phyloP scores from a whole-genome alignment of 2,113 vertebrate genomes.

The Cathartes aura region DNA sequence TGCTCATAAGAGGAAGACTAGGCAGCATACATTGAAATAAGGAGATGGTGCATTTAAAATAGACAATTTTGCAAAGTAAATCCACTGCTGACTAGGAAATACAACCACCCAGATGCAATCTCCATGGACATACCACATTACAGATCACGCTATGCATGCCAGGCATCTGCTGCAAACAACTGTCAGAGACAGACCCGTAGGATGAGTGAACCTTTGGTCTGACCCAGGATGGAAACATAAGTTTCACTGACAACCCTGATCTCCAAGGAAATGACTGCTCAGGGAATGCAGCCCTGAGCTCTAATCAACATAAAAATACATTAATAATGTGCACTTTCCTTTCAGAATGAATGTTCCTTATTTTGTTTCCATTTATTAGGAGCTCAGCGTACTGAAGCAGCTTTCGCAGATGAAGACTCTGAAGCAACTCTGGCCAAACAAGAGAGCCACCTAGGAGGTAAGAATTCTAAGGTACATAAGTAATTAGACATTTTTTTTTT shows the following conservation, averaged over 20 bases:
- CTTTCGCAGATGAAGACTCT: not conserved
- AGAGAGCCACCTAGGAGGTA: not conserved
- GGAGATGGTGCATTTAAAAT: not conserved
- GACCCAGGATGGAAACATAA: not conserved
- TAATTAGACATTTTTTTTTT: not conserved
- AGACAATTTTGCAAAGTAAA: not conserved
- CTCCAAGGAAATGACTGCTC: not conserved
- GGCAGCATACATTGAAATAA: not conserved
- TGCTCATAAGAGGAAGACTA: not conserved
- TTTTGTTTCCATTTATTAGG: not conserved
- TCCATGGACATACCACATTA: not conserved
- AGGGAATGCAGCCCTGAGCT: not conserved
- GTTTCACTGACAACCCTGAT: not conserved
- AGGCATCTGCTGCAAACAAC: not conserved
- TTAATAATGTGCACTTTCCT: not conserved
- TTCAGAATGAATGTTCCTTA: not conserved
- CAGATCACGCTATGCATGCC: not conserved
- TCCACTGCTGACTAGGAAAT: not conserved
- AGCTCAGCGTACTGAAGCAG: not conserved
- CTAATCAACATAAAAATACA: not conserved
- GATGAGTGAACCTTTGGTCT: not conserved
- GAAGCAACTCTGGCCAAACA: not conserved
- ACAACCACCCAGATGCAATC: not conserved
- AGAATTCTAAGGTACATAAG: not conserved
- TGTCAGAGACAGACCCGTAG: not conserved